Evolutionary conservation across 2,888 invertebrate genomes (phyloP).

Genomic region (Nysson spinosus): DNA sequence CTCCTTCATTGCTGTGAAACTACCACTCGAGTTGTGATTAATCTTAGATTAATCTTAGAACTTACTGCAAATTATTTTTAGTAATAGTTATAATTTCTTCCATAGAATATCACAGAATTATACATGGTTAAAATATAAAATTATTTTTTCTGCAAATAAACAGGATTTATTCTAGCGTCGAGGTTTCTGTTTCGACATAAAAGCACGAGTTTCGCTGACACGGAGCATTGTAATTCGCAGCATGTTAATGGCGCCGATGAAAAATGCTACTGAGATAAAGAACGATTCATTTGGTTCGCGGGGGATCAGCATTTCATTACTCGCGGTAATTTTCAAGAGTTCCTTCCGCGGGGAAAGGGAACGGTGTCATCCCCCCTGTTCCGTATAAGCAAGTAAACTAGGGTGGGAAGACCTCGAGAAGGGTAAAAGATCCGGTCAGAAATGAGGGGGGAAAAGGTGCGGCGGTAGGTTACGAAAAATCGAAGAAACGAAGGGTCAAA

Average conservation of each 20-base stretch:
- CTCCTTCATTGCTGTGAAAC: conserved; percentile 14
- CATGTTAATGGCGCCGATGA: conserved; percentile 33
- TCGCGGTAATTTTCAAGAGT: conserved; percentile 40
- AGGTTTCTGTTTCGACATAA: neutral
- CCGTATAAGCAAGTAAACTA: neutral
- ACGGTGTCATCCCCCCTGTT: neutral
- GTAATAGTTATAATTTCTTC: too few species aligned
- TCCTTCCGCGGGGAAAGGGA: conserved; percentile 21
- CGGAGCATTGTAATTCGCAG: conserved; percentile 19
- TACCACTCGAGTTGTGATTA: conserved; percentile 19
- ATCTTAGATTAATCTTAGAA: neutral
- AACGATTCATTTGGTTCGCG: conserved; percentile 29
- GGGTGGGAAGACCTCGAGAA: conserved; percentile 5
- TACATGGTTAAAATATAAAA: too few species aligned
- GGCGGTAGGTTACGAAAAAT: conserved; percentile 45
- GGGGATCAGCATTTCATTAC: conserved; percentile 24
- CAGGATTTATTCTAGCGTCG: conserved; percentile 20
- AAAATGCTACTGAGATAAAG: conserved; percentile 16
- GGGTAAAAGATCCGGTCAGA: conserved; percentile 14
- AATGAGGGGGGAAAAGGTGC: conserved; percentile 34
- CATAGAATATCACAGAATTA: too few species aligned
- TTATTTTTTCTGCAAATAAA: conserved; percentile 22
- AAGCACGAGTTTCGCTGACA: conserved; percentile 5
- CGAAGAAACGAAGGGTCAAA: conserved; percentile 53
- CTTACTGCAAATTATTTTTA: too few species aligned